These are phyloP conservation scores for Paragorgia papillata DNA, from an alignment of 92 coral and sea anemone species.

Conservation along the genomic window DNA sequence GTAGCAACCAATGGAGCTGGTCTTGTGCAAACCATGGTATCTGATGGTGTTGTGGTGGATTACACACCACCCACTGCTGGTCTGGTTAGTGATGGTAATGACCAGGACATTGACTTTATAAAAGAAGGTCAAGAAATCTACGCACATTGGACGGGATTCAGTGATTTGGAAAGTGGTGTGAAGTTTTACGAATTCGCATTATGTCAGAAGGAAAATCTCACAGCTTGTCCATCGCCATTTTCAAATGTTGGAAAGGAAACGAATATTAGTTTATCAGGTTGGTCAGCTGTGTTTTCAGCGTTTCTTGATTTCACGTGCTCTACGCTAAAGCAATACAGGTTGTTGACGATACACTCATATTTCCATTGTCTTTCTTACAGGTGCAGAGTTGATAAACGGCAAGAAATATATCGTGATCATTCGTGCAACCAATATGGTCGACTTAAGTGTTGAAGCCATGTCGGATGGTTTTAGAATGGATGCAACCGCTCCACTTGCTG, in stretches of 20 bases:
- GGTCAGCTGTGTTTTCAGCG: constrained; percentile 42
- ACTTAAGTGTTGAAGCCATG: constrained; percentile 38
- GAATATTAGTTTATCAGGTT: constrained; percentile 55
- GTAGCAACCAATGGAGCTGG: constrained; percentile 95
- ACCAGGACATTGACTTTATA: constrained; percentile 50
- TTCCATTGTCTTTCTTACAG: constrained; percentile 21
- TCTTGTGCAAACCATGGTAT: constrained; percentile 53
- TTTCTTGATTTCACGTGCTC: constrained; percentile 5
- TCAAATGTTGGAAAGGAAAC: constrained; percentile 58
- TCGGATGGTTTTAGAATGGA: constrained; percentile 75
- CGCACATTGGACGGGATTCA: constrained; percentile 67
- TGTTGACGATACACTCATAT: too few species aligned
- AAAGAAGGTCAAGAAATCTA: constrained; percentile 54
- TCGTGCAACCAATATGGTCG: constrained; percentile 61
- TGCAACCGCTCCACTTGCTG: constrained; percentile 52
- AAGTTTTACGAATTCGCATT: constrained; percentile 71
- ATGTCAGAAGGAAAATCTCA: constrained; percentile 51
- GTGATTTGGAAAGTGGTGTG: constrained; percentile 68
- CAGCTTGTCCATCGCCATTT: constrained; percentile 56
- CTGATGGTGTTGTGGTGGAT: constrained; percentile 88
- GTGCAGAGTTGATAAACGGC: constrained; percentile 64
- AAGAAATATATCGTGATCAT: constrained; percentile 54
- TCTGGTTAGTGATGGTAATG: constrained; percentile 64
- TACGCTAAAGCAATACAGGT: too few species aligned
- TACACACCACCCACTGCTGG: constrained; percentile 80